Percentiles rank a stretch among this genome's conserved stretches.
These are phyloP conservation scores for Ditula angustiorana DNA, from an alignment of 2,888 invertebrate genomes.

Conservation along the genomic window DNA sequence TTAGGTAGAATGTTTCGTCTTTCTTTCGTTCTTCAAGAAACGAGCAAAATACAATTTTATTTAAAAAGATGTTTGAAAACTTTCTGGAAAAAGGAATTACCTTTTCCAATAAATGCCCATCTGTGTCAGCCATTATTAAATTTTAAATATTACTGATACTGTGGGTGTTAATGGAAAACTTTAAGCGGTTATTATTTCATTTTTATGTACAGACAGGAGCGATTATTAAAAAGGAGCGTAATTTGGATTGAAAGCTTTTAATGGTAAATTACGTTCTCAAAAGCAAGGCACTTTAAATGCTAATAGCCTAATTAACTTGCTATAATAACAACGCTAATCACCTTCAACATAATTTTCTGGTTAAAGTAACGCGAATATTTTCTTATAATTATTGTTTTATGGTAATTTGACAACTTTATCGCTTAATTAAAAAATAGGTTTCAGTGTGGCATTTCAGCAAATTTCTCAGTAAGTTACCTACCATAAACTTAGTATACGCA, in stretches of 20 bases:
- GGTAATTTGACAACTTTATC: not conserved
- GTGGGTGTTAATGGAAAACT: not conserved
- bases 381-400: not conserved
- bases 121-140: not conserved
- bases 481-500: no score
- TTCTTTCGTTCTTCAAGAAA: no score
- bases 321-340: conserved; percentile 3
- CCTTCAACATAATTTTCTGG: not conserved
- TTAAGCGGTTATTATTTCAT: conserved; percentile 1
- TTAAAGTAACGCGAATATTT: not conserved
- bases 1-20: no score
- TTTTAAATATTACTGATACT: not conserved
- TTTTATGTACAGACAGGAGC: not conserved
- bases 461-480: no score
- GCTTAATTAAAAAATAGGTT: no score
- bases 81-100: no score
- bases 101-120: not conserved
- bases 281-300: not conserved
- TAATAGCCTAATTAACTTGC: not conserved
- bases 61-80: no score
- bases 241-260: conserved; percentile 21
- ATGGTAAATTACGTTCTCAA: conserved; percentile 3
- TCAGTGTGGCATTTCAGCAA: no score
- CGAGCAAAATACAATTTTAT: no score
- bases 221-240: conserved; percentile 3